These are phyloP conservation scores for Aeoliscus strigatus DNA, from an alignment of 2,797 vertebrate species.

Conservation along the genomic window DNA sequence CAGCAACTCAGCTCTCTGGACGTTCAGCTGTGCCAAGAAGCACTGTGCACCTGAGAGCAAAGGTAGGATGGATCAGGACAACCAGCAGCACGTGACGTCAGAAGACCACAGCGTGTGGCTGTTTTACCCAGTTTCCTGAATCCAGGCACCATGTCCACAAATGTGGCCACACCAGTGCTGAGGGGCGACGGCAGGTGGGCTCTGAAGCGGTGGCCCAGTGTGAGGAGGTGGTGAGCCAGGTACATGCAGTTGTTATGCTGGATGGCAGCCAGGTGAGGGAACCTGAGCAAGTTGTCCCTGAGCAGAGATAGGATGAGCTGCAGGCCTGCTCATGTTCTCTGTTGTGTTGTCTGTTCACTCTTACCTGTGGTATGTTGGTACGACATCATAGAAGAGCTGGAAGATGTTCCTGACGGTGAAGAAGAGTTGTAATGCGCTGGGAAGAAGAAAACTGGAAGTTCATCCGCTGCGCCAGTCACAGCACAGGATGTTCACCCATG, in stretches of 20 bases:
- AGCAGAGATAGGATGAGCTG: neutral
- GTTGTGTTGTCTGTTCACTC: too few species aligned
- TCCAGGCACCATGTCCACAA: conserved; percentile 91
- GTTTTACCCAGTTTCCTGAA: conserved; percentile 92
- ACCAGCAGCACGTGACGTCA: too few species aligned
- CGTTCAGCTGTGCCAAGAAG: conserved; percentile 88
- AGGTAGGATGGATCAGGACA: neutral
- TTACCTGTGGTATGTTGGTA: conserved; percentile 97
- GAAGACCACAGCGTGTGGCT: too few species aligned
- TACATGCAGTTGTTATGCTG: conserved; percentile 99
- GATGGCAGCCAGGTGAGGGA: conserved; percentile 93
- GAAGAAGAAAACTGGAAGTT: conserved; percentile 16
- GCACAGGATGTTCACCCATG: too few species aligned
- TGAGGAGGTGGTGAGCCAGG: conserved; percentile 92
- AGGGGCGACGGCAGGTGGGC: conserved; percentile 76
- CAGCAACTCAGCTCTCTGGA: conserved; percentile 89
- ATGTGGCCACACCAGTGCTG: conserved; percentile 79
- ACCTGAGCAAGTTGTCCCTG: conserved; percentile 92
- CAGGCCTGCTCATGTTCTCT: too few species aligned
- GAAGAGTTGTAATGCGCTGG: conserved; percentile 89
- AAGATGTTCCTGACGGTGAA: conserved; percentile 93
- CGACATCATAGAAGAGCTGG: conserved; percentile 93
- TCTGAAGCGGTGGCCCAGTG: conserved; percentile 90
- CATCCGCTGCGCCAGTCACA: too few species aligned
- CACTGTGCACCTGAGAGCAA: conserved; percentile 80